These are phyloP conservation scores for Eurystomus gularis DNA, from an alignment of 2,113 vertebrate genomes.

Conservation along the genomic window DNA sequence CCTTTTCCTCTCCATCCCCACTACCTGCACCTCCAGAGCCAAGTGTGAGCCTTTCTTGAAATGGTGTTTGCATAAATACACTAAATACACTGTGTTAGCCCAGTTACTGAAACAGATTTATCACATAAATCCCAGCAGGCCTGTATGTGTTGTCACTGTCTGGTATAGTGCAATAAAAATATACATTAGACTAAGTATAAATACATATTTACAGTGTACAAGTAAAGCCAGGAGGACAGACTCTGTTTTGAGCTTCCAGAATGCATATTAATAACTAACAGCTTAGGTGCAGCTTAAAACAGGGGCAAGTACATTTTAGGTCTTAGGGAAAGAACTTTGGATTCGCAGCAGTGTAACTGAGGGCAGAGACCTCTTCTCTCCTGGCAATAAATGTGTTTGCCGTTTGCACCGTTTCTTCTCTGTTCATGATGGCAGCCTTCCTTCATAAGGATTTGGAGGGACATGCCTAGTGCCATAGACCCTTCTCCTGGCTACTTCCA, in stretches of 20 bases:
- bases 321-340: neutral
- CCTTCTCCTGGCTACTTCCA: neutral
- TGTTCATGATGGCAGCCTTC: neutral
- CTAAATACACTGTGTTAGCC: neutral
- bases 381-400: neutral
- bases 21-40: neutral
- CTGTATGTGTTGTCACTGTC: constrained; percentile 3
- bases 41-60: neutral
- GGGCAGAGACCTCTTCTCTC: neutral
- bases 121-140: constrained; percentile 36
- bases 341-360: neutral
- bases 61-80: neutral
- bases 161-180: constrained; percentile 56
- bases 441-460: neutral
- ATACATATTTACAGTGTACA: constrained; percentile 57
- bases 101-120: constrained; percentile 24
- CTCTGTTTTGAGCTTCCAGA: neutral
- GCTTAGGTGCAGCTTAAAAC: neutral
- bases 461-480: neutral
- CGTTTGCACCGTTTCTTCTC: neutral
- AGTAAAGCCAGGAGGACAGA: constrained; percentile 34
- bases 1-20: neutral
- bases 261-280: neutral
- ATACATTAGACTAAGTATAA: constrained; percentile 45
- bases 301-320: neutral